Conservation (phyloP, 2,888 invertebrate genomes). For the Therioaphis trifolii region DNA sequence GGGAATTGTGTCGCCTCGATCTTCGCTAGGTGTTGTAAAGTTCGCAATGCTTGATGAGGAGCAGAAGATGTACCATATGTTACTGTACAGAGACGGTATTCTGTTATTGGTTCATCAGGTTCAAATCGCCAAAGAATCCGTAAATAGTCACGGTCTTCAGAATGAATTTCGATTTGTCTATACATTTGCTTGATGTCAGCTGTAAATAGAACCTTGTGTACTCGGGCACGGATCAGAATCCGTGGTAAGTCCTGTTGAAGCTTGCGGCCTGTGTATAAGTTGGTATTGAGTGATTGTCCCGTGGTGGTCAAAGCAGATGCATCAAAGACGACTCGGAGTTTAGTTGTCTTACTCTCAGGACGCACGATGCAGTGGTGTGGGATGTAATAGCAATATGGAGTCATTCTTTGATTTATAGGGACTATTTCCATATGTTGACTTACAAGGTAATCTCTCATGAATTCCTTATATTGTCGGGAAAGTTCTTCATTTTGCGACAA, state of each 20-base stretch:
- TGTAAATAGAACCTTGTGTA: background rate
- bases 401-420: background rate
- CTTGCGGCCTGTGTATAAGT: background rate
- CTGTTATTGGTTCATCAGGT: background rate
- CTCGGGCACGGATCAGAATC: background rate
- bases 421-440: background rate
- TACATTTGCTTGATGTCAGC: conserved; percentile 6
- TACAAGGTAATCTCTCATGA: background rate
- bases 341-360: conserved; percentile 19
- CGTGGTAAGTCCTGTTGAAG: conserved; percentile 16
- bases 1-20: background rate
- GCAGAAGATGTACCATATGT: background rate
- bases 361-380: conserved; percentile 50
- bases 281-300: conserved; percentile 20
- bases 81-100: background rate
- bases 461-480: background rate
- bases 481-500: background rate
- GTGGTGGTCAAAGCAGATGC: background rate
- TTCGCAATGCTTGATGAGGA: conserved; percentile 10
- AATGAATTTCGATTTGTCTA: background rate
- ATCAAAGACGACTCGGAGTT: conserved; percentile 45
- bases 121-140: background rate
- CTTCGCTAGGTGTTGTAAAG: background rate
- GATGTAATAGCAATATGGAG: conserved; percentile 22
- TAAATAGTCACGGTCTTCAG: background rate